Evolutionary conservation across 2,888 invertebrate species (phyloP).

Genomic region (Andrena fulva): DNA sequence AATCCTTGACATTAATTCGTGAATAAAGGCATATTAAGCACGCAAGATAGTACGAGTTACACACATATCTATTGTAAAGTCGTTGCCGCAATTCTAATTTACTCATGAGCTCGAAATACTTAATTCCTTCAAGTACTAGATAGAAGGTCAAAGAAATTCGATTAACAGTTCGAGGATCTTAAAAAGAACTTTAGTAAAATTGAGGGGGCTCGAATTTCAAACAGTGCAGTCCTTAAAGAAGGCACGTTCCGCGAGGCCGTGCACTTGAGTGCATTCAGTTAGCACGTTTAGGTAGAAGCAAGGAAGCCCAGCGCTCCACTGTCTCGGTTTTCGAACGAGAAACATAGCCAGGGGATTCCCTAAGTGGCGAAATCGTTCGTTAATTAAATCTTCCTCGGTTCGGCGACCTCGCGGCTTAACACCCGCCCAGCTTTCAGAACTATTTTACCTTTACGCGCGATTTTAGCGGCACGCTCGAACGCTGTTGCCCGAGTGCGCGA

Average conservation of each 20-base stretch:
- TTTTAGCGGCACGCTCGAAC: slow-evolving; percentile 41
- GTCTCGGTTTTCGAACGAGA: slow-evolving; percentile 22
- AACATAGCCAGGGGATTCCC: slow-evolving; percentile 28
- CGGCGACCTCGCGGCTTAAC: slow-evolving; percentile 34
- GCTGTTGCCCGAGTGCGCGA: background rate
- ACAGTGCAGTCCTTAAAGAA: background rate
- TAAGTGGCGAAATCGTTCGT: slow-evolving; percentile 55
- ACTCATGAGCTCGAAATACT: too few relatives aligned
- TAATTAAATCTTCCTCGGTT: slow-evolving; percentile 61
- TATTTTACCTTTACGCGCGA: slow-evolving; percentile 44
- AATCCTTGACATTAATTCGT: too few relatives aligned
- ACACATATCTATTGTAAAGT: too few relatives aligned
- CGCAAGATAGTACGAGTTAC: too few relatives aligned
- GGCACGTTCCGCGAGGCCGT: background rate
- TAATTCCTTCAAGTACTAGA: too few relatives aligned
- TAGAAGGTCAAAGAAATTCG: too few relatives aligned
- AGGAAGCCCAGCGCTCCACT: background rate
- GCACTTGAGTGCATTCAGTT: background rate
- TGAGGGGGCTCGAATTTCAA: background rate
- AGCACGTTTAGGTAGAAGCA: slow-evolving; percentile 30
- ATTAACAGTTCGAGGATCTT: background rate
- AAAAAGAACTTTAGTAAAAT: background rate
- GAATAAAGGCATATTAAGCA: too few relatives aligned
- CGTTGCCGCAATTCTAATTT: too few relatives aligned
- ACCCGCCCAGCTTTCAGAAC: slow-evolving; percentile 3